Conservation (phyloP, 2,113 vertebrate species). For the Syngnathoides biaculeatus region DNA sequence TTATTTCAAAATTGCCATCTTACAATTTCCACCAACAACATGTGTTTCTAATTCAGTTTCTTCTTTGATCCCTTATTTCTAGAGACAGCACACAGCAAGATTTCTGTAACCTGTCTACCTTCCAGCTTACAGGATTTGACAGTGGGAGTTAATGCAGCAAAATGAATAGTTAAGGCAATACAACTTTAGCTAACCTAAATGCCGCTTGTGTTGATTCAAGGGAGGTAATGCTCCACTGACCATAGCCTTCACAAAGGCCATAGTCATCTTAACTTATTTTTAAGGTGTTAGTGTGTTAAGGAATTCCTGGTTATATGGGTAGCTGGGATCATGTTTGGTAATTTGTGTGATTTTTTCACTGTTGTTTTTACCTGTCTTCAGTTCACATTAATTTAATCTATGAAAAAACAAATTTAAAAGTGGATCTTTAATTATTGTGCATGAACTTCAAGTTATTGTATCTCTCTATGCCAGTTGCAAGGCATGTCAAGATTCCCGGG, state of each 20-base stretch:
- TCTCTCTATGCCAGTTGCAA: constrained; percentile 22
- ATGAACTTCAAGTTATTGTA: constrained; percentile 5
- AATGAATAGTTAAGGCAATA: background rate
- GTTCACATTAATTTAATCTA: constrained; percentile 1
- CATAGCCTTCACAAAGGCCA: constrained; percentile 5
- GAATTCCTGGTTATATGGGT: constrained; percentile 27
- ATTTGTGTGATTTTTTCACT: constrained; percentile 28
- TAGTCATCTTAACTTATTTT: constrained; percentile 20
- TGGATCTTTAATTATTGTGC: background rate
- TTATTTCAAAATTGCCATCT: background rate
- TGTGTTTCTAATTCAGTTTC: background rate
- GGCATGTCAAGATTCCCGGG: constrained; percentile 26
- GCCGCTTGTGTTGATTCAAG: constrained; percentile 11
- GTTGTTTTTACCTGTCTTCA: constrained; percentile 6
- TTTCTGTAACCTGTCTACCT: background rate
- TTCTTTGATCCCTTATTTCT: background rate
- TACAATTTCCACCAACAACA: background rate
- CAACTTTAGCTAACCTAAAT: constrained; percentile 3
- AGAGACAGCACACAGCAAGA: background rate
- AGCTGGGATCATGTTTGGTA: constrained; percentile 28
- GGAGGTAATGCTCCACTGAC: constrained; percentile 2
- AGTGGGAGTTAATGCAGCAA: background rate
- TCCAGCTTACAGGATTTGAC: constrained; percentile 6
- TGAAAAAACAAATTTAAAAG: constrained; percentile 2
- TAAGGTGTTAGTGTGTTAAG: constrained; percentile 17